Evolutionary conservation across 1,140 invertebrate genomes (phyloP).

Genomic region (Temnothorax longispinosus): DNA sequence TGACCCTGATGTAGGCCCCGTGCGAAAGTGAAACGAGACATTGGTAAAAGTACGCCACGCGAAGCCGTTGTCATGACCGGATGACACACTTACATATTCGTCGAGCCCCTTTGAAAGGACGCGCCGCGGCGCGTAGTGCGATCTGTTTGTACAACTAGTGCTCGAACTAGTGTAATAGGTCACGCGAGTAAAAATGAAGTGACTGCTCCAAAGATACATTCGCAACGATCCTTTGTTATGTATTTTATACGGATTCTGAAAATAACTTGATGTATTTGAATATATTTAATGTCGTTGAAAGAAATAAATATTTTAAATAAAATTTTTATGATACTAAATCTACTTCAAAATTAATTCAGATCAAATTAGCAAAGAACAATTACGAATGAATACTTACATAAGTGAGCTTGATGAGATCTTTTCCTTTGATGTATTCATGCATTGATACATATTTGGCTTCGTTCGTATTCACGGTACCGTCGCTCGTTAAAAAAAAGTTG

Average conservation of each 20-base stretch:
- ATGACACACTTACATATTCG: slow-evolving; percentile 45
- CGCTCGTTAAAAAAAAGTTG: background rate
- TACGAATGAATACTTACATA: background rate
- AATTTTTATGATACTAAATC: background rate
- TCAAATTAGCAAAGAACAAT: background rate
- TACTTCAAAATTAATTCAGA: background rate
- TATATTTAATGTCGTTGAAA: background rate
- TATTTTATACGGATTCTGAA: background rate
- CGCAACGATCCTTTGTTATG: too few species aligned
- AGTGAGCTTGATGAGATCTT: background rate
- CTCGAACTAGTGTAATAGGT: background rate
- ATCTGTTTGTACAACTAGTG: slow-evolving; percentile 26
- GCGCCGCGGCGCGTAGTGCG: background rate
- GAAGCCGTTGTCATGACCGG: slow-evolving; percentile 8
- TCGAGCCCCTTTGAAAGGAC: background rate
- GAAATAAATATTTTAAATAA: background rate
- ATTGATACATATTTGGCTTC: background rate
- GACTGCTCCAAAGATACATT: background rate
- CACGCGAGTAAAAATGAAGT: background rate
- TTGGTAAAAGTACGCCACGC: slow-evolving; percentile 27
- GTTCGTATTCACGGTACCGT: background rate
- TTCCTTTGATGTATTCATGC: background rate
- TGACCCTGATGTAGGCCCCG: slow-evolving; percentile 33
- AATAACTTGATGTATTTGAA: background rate
- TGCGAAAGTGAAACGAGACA: slow-evolving; percentile 52